Percentiles rank a stretch among this genome's conserved stretches.
Conservation (phyloP, 2,888 invertebrate genomes). For the Tenthredo scrophulariae region DNA sequence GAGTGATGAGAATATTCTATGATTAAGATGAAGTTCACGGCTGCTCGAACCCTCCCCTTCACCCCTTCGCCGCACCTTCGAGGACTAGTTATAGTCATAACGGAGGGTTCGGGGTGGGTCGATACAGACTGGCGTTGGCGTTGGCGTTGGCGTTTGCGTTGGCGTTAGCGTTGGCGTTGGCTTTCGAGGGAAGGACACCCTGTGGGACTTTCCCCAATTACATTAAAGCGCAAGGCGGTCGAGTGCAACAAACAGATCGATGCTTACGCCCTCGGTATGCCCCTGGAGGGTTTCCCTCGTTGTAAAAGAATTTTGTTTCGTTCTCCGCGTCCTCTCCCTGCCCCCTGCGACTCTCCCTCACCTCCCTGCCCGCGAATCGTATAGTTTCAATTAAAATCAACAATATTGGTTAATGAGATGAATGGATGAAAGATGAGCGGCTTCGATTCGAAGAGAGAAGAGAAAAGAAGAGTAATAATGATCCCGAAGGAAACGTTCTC, state of each 20-base stretch:
- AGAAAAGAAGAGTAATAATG: background rate
- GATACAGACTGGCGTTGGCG: constrained; percentile 72
- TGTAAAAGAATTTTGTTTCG: constrained; percentile 18
- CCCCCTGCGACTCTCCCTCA: background rate
- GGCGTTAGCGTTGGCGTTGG: constrained; percentile 47
- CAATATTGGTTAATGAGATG: background rate
- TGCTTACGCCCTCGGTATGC: constrained; percentile 26
- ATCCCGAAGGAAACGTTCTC: background rate
- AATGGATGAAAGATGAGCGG: no score
- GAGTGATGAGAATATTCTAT: constrained; percentile 13
- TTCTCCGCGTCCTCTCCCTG: background rate
- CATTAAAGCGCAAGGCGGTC: constrained; percentile 51
- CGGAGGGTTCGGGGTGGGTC: constrained; percentile 69
- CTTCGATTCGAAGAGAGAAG: background rate
- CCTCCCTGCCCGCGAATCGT: background rate
- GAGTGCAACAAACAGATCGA: constrained; percentile 53
- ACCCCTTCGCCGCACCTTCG: background rate
- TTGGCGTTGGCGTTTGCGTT: constrained; percentile 48
- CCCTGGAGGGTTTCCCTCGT: constrained; percentile 28
- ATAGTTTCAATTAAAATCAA: constrained; percentile 24
- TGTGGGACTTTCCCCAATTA: constrained; percentile 50
- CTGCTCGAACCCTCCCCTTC: background rate
- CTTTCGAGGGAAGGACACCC: constrained; percentile 59
- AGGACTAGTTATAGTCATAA: background rate
- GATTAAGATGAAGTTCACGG: constrained; percentile 38